Base-by-base conservation (phyloP, 2,113 vertebrate species). In the Rhinogobius similis region DNA sequence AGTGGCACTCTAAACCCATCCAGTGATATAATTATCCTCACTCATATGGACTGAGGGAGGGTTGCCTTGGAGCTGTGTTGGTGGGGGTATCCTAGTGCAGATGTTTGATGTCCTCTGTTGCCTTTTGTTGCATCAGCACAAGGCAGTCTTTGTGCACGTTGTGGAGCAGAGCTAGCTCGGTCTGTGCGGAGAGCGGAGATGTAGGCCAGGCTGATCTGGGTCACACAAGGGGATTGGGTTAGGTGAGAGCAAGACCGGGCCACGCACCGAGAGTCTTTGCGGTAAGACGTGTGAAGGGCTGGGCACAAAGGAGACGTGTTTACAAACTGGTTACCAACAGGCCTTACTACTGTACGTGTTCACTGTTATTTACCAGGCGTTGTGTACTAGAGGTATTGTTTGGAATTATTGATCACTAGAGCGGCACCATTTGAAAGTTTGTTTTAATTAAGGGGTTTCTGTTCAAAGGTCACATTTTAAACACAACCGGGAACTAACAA, bases 111-210 rank as follows among this genome's bases (percentile, higher is more conserved):
- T 88, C 77, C 82, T 87, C 82, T 86, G 50, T 90, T 90, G 89
- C 89, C 82, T 88, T 90, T 89, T 90, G 83, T 91, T 90, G 86
- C 89, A 86, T 91, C 88, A 91, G 88, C 80, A 90, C 86, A 90
- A 87, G 77, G 75, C 70, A 0, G 38, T 67, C 84, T 88, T 91
- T 89, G 87, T 88, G 50, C 39, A 38, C 55, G 50, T 67, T n/a
- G 62, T 63, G 72, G 69, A 70, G 72, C 26, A 69, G 75, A 20
- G 75, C 70, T 73, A 72, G 76, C 10, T 26, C 58, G 67, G 63
- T 67, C 68, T 75, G 80, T 48, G 73, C 70, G 67, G 63, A 70
- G 70, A 72, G 55, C 3, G 1, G 66, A 24, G 27, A 76, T 70
- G 62, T 69, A 58, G 83, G 69, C 64, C 79, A 10, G 46, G 18